Conservation (phyloP, 1,140 invertebrate species). For the Metopolophium dirhodum region DNA sequence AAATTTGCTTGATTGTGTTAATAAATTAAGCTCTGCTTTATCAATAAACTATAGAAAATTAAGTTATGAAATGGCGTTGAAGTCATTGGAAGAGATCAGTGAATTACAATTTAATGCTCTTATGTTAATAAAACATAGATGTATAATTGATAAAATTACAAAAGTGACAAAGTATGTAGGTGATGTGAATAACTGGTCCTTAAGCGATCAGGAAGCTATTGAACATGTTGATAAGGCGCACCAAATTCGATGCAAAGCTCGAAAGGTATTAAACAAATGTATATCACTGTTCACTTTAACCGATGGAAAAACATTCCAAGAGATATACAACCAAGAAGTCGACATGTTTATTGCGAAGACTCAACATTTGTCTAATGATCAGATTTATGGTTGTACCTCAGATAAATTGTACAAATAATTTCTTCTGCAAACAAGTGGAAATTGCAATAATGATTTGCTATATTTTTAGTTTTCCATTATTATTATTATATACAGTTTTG, state of each 20-base stretch:
- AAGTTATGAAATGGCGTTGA: slow-evolving; percentile 70
- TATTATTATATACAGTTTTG: neutral
- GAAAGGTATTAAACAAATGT: slow-evolving; percentile 70
- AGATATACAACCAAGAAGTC: slow-evolving; percentile 68
- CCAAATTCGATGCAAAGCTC: slow-evolving; percentile 72
- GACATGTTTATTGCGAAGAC: slow-evolving; percentile 68
- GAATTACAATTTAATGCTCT: slow-evolving; percentile 74
- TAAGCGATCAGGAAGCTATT: slow-evolving; percentile 69
- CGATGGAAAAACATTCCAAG: slow-evolving; percentile 67
- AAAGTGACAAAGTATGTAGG: slow-evolving; percentile 69
- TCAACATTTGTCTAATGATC: slow-evolving; percentile 66
- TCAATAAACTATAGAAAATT: slow-evolving; percentile 68
- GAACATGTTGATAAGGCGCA: slow-evolving; percentile 6
- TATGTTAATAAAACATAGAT: slow-evolving; percentile 85
- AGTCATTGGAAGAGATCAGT: slow-evolving; percentile 69
- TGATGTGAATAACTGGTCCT: slow-evolving; percentile 76
- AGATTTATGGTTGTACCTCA: slow-evolving; percentile 66
- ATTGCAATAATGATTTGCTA: neutral
- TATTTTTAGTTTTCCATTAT: neutral
- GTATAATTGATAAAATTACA: slow-evolving; percentile 78
- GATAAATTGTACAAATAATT: slow-evolving; percentile 61
- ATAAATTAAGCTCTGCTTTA: slow-evolving; percentile 75
- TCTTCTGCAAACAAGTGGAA: neutral
- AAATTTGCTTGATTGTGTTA: slow-evolving; percentile 75
- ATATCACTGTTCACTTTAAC: slow-evolving; percentile 66